Percentiles rank a stretch among this genome's conserved stretches.
Evolutionary conservation across 2,113 vertebrate species (phyloP).

Genomic region (Heptranchias perlo): DNA sequence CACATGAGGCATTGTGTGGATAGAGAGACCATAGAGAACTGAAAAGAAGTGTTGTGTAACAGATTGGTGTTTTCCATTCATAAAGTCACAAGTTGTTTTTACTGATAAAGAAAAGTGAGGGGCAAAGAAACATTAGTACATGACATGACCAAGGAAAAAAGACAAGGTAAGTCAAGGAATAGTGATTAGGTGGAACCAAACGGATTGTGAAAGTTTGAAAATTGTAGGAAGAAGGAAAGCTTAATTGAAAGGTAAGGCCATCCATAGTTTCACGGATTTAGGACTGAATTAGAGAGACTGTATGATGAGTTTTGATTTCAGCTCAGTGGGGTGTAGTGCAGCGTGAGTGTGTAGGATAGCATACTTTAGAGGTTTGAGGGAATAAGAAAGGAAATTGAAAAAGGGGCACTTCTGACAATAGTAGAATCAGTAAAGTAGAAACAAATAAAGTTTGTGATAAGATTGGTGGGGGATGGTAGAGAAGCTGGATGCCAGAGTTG

Average conservation of each 20-base stretch:
- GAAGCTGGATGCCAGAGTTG: too few relatives aligned
- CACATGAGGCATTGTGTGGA: background rate
- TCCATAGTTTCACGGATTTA: too few relatives aligned
- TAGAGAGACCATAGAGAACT: background rate
- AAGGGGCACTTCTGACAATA: background rate
- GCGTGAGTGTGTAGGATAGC: too few relatives aligned
- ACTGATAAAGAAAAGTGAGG: background rate
- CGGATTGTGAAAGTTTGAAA: background rate
- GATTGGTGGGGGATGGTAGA: too few relatives aligned
- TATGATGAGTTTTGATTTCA: background rate
- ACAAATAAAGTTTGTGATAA: too few relatives aligned
- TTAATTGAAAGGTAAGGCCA: background rate
- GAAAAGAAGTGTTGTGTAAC: background rate
- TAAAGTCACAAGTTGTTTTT: background rate
- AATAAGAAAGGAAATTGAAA: background rate
- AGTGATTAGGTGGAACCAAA: background rate
- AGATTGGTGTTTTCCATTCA: background rate
- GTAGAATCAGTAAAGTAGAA: too few relatives aligned
- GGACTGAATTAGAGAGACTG: background rate
- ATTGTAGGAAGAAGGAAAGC: background rate
- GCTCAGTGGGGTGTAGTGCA: background rate
- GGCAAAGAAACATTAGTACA: background rate
- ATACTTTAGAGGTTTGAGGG: background rate
- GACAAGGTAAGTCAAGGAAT: background rate
- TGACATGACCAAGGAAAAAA: background rate